Percentiles rank a stretch among this genome's conserved stretches.
These are phyloP conservation scores for Dendrolimus kikuchii DNA, from an alignment of 1,140 invertebrate genomes.

Conservation along the genomic window DNA sequence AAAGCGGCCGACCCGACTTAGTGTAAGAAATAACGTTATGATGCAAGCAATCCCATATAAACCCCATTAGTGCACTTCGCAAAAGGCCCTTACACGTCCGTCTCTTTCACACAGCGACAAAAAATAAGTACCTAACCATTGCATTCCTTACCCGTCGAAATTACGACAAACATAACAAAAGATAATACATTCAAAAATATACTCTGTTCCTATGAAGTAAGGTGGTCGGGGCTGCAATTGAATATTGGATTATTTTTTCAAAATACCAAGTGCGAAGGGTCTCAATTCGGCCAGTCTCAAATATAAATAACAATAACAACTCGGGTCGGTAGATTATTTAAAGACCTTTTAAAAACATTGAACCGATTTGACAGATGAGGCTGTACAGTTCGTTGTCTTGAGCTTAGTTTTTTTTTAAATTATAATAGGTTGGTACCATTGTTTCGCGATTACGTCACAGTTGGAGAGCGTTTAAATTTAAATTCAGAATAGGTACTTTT, in stretches of 20 bases:
- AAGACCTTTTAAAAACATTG: conserved; percentile 59
- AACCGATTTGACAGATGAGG: conserved; percentile 59
- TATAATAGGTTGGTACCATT: neutral
- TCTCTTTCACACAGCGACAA: conserved; percentile 52
- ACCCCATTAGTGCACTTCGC: conserved; percentile 64
- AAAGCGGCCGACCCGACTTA: conserved; percentile 18
- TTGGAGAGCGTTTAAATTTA: neutral
- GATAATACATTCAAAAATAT: neutral
- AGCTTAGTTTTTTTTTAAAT: conserved; percentile 20
- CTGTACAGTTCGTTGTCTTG: conserved; percentile 40
- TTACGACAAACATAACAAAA: conserved; percentile 18
- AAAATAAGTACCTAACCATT: conserved; percentile 59
- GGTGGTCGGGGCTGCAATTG: conserved; percentile 8
- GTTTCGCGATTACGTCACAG: conserved; percentile 6
- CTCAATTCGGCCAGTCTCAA: conserved; percentile 53
- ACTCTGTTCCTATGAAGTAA: neutral
- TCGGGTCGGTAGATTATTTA: conserved; percentile 44
- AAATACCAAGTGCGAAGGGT: conserved; percentile 59
- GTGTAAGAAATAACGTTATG: conserved; percentile 26
- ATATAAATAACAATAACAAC: conserved; percentile 69
- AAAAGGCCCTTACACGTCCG: conserved; percentile 35
- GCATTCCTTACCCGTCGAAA: conserved; percentile 53
- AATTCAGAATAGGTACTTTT: neutral
- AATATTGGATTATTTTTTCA: conserved; percentile 37
- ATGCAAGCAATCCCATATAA: conserved; percentile 47